These are phyloP conservation scores for Brachyalestes nurse DNA, from an alignment of 2,797 vertebrate species.

Conservation along the genomic window DNA sequence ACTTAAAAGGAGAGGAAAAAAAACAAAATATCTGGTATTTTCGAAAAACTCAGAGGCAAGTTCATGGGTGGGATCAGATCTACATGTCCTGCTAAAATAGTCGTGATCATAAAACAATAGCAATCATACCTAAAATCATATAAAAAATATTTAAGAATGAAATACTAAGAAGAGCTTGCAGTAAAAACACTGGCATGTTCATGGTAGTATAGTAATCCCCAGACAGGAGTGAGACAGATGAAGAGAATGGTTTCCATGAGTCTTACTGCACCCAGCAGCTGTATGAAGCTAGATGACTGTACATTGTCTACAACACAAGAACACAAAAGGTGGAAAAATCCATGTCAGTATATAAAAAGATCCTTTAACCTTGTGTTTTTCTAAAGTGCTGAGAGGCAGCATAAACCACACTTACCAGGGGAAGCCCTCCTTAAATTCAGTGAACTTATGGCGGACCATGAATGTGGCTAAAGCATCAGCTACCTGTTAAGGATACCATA, in stretches of 20 bases:
- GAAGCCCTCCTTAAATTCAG: constrained; percentile 93
- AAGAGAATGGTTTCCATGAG: constrained; percentile 59
- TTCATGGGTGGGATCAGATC: constrained; percentile 60
- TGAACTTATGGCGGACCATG: constrained; percentile 97
- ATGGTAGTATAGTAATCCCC: constrained; percentile 53
- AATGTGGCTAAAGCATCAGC: constrained; percentile 95
- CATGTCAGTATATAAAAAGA: neutral
- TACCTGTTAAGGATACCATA: constrained; percentile 77
- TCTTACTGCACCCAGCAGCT: constrained; percentile 47
- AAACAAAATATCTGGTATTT: constrained; percentile 60
- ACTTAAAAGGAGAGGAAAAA: constrained; percentile 28
- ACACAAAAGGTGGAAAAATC: neutral
- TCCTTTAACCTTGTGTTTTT: no score
- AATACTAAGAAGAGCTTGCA: constrained; percentile 53
- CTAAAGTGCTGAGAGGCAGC: neutral
- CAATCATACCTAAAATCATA: constrained; percentile 45
- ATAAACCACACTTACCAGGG: constrained; percentile 85
- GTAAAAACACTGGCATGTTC: constrained; percentile 50
- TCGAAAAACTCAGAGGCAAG: constrained; percentile 56
- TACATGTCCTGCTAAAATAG: constrained; percentile 54
- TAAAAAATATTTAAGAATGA: constrained; percentile 51
- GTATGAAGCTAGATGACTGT: constrained; percentile 36
- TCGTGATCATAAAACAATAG: constrained; percentile 58
- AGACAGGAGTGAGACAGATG: constrained; percentile 54
- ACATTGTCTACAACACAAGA: constrained; percentile 34